phyloP scores from a whole-genome alignment of 2,113 vertebrate genomes.

The Nettapus auritus region DNA sequence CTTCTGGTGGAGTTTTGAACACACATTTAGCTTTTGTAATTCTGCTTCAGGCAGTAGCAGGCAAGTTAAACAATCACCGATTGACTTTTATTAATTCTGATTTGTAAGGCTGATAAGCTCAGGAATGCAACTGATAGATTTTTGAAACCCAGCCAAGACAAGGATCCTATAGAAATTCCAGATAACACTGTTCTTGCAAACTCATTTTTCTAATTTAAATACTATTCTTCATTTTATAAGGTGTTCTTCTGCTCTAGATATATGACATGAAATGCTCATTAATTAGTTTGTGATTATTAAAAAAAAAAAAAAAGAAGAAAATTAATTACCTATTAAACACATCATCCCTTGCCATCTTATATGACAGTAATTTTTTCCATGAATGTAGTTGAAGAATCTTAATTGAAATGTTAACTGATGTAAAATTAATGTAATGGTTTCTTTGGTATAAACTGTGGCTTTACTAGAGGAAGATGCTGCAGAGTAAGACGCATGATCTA shows the following conservation, averaged over 20 bases:
- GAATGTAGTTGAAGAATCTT: slow-evolving; percentile 4
- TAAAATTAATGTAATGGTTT: background rate
- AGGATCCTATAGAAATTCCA: slow-evolving; percentile 78
- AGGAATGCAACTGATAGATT: slow-evolving; percentile 80
- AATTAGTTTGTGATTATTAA: slow-evolving; percentile 63
- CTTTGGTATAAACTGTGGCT: background rate
- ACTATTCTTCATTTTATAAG: slow-evolving; percentile 18
- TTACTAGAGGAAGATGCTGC: background rate
- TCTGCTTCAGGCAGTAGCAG: slow-evolving; percentile 77
- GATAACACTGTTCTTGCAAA: slow-evolving; percentile 43
- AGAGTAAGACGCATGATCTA: background rate
- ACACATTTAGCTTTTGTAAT: slow-evolving; percentile 66
- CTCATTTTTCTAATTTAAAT: slow-evolving; percentile 25
- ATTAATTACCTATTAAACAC: slow-evolving; percentile 28
- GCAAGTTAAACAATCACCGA: slow-evolving; percentile 76
- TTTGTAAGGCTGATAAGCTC: slow-evolving; percentile 83
- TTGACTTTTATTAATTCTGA: slow-evolving; percentile 85
- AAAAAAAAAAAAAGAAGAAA: slow-evolving; percentile 42
- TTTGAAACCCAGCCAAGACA: slow-evolving; percentile 77
- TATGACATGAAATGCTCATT: slow-evolving; percentile 53
- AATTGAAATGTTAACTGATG: background rate
- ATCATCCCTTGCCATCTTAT: slow-evolving; percentile 11
- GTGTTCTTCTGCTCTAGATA: slow-evolving; percentile 50
- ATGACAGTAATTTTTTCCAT: slow-evolving; percentile 25
- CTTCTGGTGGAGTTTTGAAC: slow-evolving; percentile 54